These are phyloP conservation scores for Aythya fuligula DNA, from an alignment of 2,797 vertebrate genomes.

Conservation along the genomic window DNA sequence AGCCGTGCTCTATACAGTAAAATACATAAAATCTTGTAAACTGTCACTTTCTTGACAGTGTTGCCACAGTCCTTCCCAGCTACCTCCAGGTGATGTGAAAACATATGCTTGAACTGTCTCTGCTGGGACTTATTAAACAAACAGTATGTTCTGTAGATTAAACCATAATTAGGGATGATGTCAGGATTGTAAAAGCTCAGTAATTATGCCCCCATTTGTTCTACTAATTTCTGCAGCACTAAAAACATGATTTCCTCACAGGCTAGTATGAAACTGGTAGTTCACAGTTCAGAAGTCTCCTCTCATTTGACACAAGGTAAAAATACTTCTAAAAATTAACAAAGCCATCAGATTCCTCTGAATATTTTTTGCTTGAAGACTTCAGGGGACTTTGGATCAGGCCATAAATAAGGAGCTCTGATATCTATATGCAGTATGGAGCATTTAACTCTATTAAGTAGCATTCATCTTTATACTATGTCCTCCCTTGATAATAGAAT, in stretches of 20 bases:
- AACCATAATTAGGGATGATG: constrained; percentile 35
- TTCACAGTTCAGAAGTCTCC: background rate
- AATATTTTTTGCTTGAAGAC: background rate
- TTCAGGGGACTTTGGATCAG: background rate
- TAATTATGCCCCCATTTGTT: constrained; percentile 6
- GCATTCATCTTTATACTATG: background rate
- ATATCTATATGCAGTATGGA: background rate
- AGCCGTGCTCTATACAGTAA: background rate
- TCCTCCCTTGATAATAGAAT: background rate
- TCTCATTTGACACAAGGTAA: background rate
- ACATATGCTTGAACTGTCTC: background rate
- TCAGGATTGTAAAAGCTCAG: background rate
- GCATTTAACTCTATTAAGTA: background rate
- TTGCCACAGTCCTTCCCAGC: background rate
- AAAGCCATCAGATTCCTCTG: background rate
- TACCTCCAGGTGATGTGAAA: constrained; percentile 46
- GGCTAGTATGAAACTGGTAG: background rate
- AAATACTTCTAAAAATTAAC: background rate
- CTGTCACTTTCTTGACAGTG: background rate
- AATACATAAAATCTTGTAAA: background rate
- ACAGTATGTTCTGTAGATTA: constrained; percentile 37
- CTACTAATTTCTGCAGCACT: background rate
- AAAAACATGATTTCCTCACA: background rate
- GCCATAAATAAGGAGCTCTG: background rate
- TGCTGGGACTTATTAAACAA: constrained; percentile 59